Evolutionary conservation across 2,888 invertebrate species (phyloP).

Genomic region (Sipha maydis): DNA sequence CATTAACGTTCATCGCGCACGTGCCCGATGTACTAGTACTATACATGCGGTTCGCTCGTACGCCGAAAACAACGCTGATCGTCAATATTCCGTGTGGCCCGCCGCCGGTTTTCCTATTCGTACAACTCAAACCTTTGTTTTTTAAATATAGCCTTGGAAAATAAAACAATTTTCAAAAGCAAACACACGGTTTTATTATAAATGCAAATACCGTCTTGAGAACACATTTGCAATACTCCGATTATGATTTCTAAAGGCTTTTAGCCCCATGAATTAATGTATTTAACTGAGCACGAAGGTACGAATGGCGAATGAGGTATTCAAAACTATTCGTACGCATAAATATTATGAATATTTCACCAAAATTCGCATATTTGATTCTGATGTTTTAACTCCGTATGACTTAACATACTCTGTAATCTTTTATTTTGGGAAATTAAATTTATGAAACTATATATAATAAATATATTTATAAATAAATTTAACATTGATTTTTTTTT

Average conservation of each 20-base stretch:
- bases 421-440: too few relatives aligned
- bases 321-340: neutral
- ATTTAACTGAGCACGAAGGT: neutral
- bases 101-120: too few relatives aligned
- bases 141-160: neutral
- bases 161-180: neutral
- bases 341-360: neutral
- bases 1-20: too few relatives aligned
- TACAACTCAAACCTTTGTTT: too few relatives aligned
- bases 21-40: too few relatives aligned
- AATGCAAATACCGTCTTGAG: neutral
- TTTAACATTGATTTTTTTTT: too few relatives aligned
- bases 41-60: too few relatives aligned
- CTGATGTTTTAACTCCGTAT: neutral
- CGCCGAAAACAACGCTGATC: too few relatives aligned
- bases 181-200: neutral
- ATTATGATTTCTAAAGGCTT: slow-evolving; percentile 9
- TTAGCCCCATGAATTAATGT: neutral
- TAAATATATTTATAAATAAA: too few relatives aligned
- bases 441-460: neutral
- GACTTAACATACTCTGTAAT: too few relatives aligned
- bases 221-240: neutral
- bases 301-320: neutral
- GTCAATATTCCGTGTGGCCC: too few relatives aligned
- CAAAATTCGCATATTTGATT: neutral